Conservation (phyloP, 2,888 invertebrate genomes). For the Sarcophaga variegata region DNA sequence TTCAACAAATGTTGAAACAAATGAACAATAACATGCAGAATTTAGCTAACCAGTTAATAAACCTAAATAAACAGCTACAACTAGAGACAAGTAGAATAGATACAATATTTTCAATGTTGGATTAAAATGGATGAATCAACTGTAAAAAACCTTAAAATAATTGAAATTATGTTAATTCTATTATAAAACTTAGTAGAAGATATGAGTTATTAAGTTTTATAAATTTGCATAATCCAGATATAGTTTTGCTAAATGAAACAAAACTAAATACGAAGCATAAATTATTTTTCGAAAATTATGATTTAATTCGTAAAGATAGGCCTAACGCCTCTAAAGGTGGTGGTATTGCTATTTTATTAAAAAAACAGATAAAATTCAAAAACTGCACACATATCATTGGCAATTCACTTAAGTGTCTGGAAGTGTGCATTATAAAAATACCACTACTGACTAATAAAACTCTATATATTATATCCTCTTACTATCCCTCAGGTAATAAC, state of each 20-base stretch:
- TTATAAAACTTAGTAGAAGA: constrained; percentile 27
- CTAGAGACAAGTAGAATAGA: too few species aligned
- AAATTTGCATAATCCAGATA: constrained; percentile 40
- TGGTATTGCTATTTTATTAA: not conserved
- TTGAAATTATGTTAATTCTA: not conserved
- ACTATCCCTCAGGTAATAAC: constrained; percentile 45
- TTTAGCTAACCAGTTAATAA: too few species aligned
- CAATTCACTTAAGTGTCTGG: constrained; percentile 3
- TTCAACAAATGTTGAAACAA: too few species aligned
- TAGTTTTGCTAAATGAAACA: not conserved
- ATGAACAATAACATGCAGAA: too few species aligned
- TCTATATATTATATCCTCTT: constrained; percentile 26
- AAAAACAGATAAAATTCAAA: not conserved
- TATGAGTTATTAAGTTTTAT: constrained; percentile 8
- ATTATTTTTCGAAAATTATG: too few species aligned
- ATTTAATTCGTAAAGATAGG: too few species aligned
- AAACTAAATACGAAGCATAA: not conserved
- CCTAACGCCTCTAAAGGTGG: too few species aligned
- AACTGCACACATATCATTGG: too few species aligned
- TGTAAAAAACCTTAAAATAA: too few species aligned
- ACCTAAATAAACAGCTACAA: too few species aligned
- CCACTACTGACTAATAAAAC: not conserved
- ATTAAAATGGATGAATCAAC: too few species aligned
- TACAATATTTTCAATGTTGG: too few species aligned
- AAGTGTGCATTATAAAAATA: constrained; percentile 18